These are phyloP conservation scores for Eudasyphora cyanicolor DNA, from an alignment of 2,888 invertebrate genomes.

Conservation along the genomic window DNA sequence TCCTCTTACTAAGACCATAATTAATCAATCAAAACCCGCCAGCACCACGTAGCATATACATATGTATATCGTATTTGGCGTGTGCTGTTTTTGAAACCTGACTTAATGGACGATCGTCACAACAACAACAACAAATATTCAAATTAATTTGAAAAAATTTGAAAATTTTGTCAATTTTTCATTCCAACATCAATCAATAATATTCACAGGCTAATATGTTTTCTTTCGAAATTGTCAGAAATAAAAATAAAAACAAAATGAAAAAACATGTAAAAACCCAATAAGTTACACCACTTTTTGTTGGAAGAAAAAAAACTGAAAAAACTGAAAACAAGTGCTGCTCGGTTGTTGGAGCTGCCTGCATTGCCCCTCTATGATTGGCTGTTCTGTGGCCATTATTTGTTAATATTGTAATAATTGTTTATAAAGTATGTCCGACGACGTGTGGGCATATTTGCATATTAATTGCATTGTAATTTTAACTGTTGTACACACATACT, in stretches of 20 bases:
- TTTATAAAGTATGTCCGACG: not conserved
- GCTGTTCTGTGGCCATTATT: conserved; percentile 7
- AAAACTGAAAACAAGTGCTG: conserved; percentile 42
- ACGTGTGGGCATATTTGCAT: conserved; percentile 62
- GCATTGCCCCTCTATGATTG: conserved; percentile 10
- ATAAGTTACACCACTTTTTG: too few species aligned
- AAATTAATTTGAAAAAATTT: not conserved
- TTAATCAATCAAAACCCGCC: conserved; percentile 39
- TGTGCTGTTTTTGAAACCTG: conserved; percentile 37
- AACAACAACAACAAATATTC: conserved; percentile 29
- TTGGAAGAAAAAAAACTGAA: too few species aligned
- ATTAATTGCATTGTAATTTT: conserved; percentile 57
- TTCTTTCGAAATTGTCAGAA: not conserved
- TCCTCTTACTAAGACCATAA: conserved; percentile 30
- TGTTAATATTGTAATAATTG: conserved; percentile 7
- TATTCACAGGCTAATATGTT: not conserved
- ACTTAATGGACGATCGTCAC: not conserved
- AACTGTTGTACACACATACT: conserved; percentile 31
- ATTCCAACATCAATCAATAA: conserved; percentile 47
- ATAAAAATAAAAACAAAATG: conserved; percentile 1
- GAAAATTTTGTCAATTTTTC: conserved; percentile 19
- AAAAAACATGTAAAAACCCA: too few species aligned
- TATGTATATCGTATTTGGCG: not conserved
- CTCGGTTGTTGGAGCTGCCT: not conserved
- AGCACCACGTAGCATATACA: too few species aligned